A percentile compares a stretch with the other conserved stretches of the same genome.
phyloP scores from a whole-genome alignment of 1,140 invertebrate species.

The Bombus sylvicola region DNA sequence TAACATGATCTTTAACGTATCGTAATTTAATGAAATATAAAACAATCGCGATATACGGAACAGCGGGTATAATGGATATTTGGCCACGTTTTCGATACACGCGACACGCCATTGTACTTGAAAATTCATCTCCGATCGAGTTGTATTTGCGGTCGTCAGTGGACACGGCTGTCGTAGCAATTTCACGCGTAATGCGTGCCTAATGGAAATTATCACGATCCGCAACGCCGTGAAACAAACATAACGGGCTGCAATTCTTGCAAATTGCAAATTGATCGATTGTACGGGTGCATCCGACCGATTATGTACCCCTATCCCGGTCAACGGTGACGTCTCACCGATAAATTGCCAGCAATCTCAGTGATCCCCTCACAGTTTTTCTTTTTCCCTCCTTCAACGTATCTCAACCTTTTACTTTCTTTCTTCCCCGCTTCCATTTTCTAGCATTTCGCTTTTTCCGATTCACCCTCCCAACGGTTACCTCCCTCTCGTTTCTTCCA shows the following conservation, averaged over 20 bases:
- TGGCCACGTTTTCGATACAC: no score
- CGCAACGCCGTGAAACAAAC: not conserved
- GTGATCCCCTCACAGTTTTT: not conserved
- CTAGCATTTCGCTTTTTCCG: not conserved
- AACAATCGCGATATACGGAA: no score
- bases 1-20: no score
- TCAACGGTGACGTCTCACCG: not conserved
- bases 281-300: not conserved
- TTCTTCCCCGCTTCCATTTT: not conserved
- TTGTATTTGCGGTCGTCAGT: not conserved
- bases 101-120: no score
- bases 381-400: not conserved
- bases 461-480: not conserved
- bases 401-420: not conserved
- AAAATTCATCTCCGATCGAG: not conserved
- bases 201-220: constrained; percentile 19
- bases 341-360: constrained; percentile 31
- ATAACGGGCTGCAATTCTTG: not conserved
- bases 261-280: constrained; percentile 8
- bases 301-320: not conserved
- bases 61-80: no score
- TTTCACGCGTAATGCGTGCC: not conserved
- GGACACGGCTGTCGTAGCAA: not conserved
- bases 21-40: no score
- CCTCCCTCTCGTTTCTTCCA: not conserved